These are phyloP conservation scores for Odiellus spinosus DNA, from an alignment of 2,888 invertebrate genomes.

Conservation along the genomic window DNA sequence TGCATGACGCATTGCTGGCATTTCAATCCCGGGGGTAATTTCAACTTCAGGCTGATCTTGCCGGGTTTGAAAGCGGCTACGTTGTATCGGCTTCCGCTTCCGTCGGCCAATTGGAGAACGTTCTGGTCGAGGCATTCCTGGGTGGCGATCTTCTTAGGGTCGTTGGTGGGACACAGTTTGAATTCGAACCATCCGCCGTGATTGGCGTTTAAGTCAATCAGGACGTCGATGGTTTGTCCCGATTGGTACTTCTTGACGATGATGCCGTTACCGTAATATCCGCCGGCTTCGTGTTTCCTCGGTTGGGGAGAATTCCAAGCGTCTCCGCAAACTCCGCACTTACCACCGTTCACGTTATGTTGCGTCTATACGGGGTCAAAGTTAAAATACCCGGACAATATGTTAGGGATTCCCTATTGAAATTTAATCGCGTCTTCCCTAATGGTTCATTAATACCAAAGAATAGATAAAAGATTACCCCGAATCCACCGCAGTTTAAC, in stretches of 20 bases:
- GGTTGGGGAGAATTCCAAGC: constrained; percentile 11
- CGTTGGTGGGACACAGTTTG: constrained; percentile 27
- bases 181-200: constrained; percentile 31
- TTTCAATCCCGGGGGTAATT: constrained; percentile 24
- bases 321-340: constrained; percentile 16
- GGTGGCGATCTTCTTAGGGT: constrained; percentile 21
- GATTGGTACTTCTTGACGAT: constrained; percentile 10
- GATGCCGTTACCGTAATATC: constrained; percentile 13
- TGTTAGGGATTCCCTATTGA: neutral
- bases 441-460: too few relatives aligned
- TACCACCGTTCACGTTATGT: constrained; percentile 14
- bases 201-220: constrained; percentile 28
- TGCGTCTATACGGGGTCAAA: constrained; percentile 6
- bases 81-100: constrained; percentile 35
- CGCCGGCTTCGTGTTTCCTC: constrained; percentile 14
- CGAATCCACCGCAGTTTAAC: constrained; percentile 66
- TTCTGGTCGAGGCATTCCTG: constrained; percentile 53
- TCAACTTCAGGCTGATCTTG: constrained; percentile 8
- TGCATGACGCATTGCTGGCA: constrained; percentile 31
- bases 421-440: too few relatives aligned
- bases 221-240: constrained; percentile 5
- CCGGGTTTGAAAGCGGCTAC: constrained; percentile 10
- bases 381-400: too few relatives aligned
- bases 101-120: constrained; percentile 47
- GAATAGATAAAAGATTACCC: constrained; percentile 6